Conservation (phyloP, 23 tunicate species). For the Oikopleura dioica region DNA sequence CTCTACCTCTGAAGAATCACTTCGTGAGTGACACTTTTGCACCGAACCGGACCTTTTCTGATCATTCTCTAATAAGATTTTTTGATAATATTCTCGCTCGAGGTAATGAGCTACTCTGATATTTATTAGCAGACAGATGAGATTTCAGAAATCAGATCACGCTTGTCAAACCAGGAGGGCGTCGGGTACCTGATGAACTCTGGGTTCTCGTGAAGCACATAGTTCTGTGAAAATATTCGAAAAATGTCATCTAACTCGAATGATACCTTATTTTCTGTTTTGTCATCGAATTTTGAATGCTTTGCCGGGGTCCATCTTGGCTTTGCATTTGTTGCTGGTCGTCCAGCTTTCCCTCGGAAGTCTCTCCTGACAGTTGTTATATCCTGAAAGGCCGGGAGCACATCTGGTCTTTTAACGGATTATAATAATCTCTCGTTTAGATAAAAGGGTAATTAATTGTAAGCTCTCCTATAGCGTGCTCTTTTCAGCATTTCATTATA, state of each 20-base stretch:
- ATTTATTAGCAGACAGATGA: too few relatives aligned
- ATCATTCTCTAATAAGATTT: too few relatives aligned
- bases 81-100: too few relatives aligned
- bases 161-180: background rate
- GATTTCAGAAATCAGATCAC: background rate
- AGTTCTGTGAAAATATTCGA: background rate
- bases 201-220: background rate
- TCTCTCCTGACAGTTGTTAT: background rate
- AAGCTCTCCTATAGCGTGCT: background rate
- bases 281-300: background rate
- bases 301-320: conserved; percentile 5
- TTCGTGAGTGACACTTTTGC: too few relatives aligned
- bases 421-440: too few relatives aligned
- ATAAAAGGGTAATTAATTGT: too few relatives aligned
- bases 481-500: background rate
- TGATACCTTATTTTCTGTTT: background rate
- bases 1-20: too few relatives aligned
- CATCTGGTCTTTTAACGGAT: too few relatives aligned
- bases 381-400: background rate
- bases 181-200: background rate
- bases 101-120: too few relatives aligned
- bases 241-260: too few relatives aligned
- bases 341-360: background rate
- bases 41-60: too few relatives aligned
- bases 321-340: background rate